These are phyloP conservation scores for Microtus agrestis DNA, from an alignment of 2,797 vertebrate species.

Conservation along the genomic window DNA sequence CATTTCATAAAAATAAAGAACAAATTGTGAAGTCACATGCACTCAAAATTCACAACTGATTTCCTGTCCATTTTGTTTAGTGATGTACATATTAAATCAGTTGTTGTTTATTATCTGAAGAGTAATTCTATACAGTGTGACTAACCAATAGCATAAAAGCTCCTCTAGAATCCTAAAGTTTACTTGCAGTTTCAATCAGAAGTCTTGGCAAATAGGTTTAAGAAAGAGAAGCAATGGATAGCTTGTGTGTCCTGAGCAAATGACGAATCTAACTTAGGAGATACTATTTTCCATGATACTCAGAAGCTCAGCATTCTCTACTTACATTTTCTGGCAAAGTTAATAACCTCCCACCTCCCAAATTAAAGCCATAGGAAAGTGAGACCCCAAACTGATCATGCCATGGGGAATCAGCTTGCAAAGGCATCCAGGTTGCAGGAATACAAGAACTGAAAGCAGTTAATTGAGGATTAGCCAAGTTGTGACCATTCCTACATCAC, in stretches of 20 bases:
- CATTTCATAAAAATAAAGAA: conserved; percentile 15
- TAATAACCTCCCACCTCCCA: not conserved
- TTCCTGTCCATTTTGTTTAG: conserved; percentile 1
- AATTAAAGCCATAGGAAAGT: not conserved
- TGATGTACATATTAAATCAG: not conserved
- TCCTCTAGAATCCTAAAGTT: not conserved
- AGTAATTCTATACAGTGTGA: conserved; percentile 49
- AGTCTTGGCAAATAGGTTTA: conserved; percentile 23
- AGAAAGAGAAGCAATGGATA: conserved; percentile 47
- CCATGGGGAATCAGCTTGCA: conserved; percentile 42
- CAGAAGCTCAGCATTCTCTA: conserved; percentile 37
- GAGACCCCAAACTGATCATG: conserved; percentile 37
- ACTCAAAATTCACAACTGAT: conserved; percentile 43
- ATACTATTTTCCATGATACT: conserved; percentile 53
- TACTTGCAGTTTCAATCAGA: conserved; percentile 58
- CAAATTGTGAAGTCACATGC: conserved; percentile 41
- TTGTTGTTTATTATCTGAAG: conserved; percentile 37
- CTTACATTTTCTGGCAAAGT: not conserved
- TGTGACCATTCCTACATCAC: not conserved
- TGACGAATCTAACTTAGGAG: conserved; percentile 33
- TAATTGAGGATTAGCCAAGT: conserved; percentile 36
- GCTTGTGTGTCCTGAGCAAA: conserved; percentile 1
- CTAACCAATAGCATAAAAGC: conserved; percentile 46
- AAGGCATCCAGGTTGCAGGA: conserved; percentile 45
- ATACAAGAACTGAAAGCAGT: conserved; percentile 50